Conservation (phyloP, 2,888 invertebrate genomes). For the Stenichneumon culpator region DNA sequence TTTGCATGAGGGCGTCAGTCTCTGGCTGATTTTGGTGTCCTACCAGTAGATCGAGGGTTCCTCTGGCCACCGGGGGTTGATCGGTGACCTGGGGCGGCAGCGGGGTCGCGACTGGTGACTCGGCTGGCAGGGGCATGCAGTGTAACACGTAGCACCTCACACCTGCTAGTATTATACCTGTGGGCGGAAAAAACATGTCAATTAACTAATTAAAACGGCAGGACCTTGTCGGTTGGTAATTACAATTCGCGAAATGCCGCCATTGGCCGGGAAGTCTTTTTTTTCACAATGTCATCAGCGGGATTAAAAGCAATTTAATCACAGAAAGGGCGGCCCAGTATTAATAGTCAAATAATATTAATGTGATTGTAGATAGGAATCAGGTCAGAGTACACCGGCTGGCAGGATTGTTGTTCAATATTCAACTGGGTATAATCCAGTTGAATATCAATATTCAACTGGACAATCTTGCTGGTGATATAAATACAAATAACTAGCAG, state of each 20-base stretch:
- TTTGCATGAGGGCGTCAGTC: constrained; percentile 79
- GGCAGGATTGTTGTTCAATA: too few species aligned
- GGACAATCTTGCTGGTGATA: too few species aligned
- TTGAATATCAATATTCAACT: too few species aligned
- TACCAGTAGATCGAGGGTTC: constrained; percentile 79
- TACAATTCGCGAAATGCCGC: background rate
- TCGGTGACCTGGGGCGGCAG: constrained; percentile 77
- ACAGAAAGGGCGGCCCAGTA: too few species aligned
- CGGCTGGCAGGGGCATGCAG: constrained; percentile 80
- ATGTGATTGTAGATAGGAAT: too few species aligned
- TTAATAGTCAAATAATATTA: too few species aligned
- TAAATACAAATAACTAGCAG: too few species aligned
- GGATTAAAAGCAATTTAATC: too few species aligned
- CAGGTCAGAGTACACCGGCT: too few species aligned
- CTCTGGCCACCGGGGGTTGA: constrained; percentile 74
- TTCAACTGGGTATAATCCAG: too few species aligned
- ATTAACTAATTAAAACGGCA: background rate
- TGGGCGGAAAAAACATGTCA: background rate
- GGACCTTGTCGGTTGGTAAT: background rate
- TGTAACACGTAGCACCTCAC: constrained; percentile 83
- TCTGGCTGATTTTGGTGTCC: constrained; percentile 82
- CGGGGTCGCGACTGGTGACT: constrained; percentile 81
- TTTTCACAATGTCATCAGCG: too few species aligned
- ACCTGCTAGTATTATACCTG: constrained; percentile 81
- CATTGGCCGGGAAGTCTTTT: background rate